Percentiles rank a stretch among this genome's conserved stretches.
Conservation (phyloP, 2,797 vertebrate genomes). For the Chiroxiphia lanceolata region DNA sequence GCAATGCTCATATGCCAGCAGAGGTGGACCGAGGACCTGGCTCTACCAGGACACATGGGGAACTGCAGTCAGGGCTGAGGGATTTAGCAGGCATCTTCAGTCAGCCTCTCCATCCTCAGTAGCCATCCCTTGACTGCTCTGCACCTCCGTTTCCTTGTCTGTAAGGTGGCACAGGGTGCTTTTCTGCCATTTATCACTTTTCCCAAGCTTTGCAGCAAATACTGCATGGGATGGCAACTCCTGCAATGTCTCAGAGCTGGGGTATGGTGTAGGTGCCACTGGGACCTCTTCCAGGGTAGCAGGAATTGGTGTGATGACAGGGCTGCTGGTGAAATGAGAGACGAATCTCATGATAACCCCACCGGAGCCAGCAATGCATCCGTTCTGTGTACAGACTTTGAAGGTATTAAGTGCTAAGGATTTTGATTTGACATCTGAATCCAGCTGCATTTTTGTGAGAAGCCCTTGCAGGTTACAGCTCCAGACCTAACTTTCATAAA, state of each 20-base stretch:
- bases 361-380: neutral
- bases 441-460: constrained; percentile 50
- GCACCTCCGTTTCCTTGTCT: neutral
- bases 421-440: constrained; percentile 62
- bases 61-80: accelerated
- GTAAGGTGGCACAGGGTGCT: neutral
- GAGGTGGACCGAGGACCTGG: neutral
- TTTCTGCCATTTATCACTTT: neutral
- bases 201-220: neutral
- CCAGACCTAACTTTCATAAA: constrained; percentile 7
- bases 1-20: neutral
- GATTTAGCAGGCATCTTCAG: neutral
- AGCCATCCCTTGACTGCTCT: neutral
- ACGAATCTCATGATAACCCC: constrained; percentile 16
- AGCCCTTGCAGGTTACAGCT: constrained; percentile 36
- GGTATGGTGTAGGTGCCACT: neutral
- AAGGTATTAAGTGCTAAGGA: constrained; percentile 54
- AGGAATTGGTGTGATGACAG: neutral
- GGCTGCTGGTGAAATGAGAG: neutral
- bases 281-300: neutral
- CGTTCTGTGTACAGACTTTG: constrained; percentile 30
- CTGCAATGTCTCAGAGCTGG: neutral
- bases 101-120: neutral
- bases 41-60: neutral
- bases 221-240: neutral